Evolutionary conservation across 2,113 vertebrate species (phyloP).

Genomic region (Pseudorasbora parva): DNA sequence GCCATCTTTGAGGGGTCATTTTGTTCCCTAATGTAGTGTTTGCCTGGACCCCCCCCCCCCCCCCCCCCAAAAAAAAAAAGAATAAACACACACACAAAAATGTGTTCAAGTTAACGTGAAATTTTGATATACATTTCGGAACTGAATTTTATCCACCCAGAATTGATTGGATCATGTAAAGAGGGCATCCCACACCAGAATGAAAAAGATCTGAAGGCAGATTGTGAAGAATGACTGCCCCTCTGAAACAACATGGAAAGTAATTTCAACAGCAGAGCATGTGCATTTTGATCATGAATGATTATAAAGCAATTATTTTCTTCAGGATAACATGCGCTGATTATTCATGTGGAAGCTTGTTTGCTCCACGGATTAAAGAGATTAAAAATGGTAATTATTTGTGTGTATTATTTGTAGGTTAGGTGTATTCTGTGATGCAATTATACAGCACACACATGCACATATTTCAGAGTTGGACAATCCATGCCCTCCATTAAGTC

Average conservation of each 20-base stretch:
- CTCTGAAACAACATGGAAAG: neutral
- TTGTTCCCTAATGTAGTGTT: too few species aligned
- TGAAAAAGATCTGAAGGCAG: neutral
- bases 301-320: neutral
- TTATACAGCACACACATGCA: neutral
- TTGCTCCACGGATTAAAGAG: too few species aligned
- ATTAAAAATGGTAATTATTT: too few species aligned
- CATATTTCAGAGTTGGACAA: neutral
- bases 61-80: too few species aligned
- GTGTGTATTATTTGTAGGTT: neutral
- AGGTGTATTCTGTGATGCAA: neutral
- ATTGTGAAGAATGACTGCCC: neutral
- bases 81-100: neutral
- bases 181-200: neutral
- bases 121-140: too few species aligned
- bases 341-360: neutral
- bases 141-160: neutral
- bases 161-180: neutral
- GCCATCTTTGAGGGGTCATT: too few species aligned
- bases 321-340: neutral
- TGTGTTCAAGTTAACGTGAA: neutral
- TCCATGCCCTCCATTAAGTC: conserved; percentile 4
- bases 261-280: neutral
- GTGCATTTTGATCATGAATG: neutral
- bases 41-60: too few species aligned